Percentiles rank a stretch among this genome's conserved stretches.
These are phyloP conservation scores for Apodemus sylvaticus DNA, from an alignment of 2,113 vertebrate species.

Conservation along the genomic window DNA sequence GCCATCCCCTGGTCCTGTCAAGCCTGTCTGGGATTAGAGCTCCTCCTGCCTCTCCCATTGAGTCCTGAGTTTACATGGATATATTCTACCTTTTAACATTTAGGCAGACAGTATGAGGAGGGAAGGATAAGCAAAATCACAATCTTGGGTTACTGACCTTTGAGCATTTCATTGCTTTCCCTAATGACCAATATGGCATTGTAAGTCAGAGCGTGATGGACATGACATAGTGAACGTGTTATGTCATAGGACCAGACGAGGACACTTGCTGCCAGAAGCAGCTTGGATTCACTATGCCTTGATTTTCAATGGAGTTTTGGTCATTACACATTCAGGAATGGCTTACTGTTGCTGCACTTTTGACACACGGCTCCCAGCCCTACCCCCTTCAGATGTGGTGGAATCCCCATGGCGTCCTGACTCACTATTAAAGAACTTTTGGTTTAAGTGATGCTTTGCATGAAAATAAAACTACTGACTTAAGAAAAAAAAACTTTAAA, in stretches of 20 bases:
- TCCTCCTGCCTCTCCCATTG: not conserved
- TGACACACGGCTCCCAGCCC: not conserved
- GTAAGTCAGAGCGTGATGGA: not conserved
- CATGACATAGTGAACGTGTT: not conserved
- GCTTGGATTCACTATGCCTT: not conserved
- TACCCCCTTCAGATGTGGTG: no score
- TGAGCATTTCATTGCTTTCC: not conserved
- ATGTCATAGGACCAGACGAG: not conserved
- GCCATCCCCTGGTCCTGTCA: not conserved
- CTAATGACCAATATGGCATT: not conserved
- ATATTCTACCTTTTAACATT: conserved; percentile 1
- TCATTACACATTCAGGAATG: not conserved
- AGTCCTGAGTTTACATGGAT: no score
- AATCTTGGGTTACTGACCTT: not conserved
- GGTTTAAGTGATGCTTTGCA: not conserved
- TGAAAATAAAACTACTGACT: conserved; percentile 40
- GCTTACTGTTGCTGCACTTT: not conserved
- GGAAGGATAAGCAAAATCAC: not conserved
- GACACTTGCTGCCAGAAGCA: not conserved
- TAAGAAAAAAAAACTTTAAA: conserved; percentile 18
- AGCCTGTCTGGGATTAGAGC: not conserved
- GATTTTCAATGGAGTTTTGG: not conserved
- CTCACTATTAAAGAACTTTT: not conserved
- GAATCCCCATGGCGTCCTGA: not conserved
- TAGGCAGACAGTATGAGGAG: not conserved